Percentiles rank a stretch among this genome's conserved stretches.
These are phyloP conservation scores for Tupaia tana DNA, from an alignment of 2,113 vertebrate genomes.

Conservation along the genomic window DNA sequence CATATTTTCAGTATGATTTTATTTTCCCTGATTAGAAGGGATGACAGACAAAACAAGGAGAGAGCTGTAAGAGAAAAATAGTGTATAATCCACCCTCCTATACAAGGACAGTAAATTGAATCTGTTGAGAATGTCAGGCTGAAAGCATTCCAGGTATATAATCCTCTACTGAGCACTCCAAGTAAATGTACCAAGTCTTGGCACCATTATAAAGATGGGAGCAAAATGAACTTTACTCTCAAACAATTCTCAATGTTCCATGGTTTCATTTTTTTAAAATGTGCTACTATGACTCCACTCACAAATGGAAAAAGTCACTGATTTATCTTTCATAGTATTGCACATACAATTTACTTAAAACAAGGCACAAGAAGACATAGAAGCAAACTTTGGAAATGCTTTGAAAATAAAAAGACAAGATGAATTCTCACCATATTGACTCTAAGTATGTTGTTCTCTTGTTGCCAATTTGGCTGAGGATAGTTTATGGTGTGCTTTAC, in stretches of 20 bases:
- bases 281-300: not conserved
- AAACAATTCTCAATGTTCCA: not conserved
- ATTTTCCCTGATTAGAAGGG: not conserved
- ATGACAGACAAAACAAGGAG: slow-evolving; percentile 46
- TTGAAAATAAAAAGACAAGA: slow-evolving; percentile 6
- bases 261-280: not conserved
- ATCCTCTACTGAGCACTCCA: not conserved
- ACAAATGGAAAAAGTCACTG: slow-evolving; percentile 5
- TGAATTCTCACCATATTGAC: not conserved
- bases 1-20: slow-evolving; percentile 20
- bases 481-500: not conserved
- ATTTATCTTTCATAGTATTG: not conserved
- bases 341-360: slow-evolving; percentile 35
- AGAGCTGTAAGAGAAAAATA: not conserved
- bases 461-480: not conserved
- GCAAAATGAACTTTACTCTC: slow-evolving; percentile 1
- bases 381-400: slow-evolving; percentile 48
- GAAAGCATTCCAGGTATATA: not conserved
- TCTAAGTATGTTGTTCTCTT: not conserved
- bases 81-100: not conserved
- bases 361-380: slow-evolving; percentile 8
- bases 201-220: not conserved
- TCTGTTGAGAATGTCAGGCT: slow-evolving; percentile 8
- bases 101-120: not conserved
- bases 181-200: not conserved